Evolutionary conservation across 1,140 invertebrate genomes (phyloP), one percentile per base, ranked within the genome.

Genomic region (Cyclargus thomasi): DNA sequence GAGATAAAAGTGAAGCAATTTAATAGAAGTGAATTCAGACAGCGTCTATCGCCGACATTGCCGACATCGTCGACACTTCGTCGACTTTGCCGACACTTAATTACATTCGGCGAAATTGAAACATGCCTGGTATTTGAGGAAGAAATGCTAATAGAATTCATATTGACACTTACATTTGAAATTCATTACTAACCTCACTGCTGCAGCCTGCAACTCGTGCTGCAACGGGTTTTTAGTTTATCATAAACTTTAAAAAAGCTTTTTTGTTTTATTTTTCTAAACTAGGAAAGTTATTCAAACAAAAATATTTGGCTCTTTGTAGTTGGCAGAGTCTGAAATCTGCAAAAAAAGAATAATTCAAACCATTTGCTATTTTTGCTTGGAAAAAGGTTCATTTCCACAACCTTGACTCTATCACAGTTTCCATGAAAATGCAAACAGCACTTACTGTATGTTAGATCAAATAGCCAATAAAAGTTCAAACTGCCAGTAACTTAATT

Each of bases 81-180:
- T 74, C 67, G 75, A 74, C 79, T 79, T 47, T 16, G 39, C 74
- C 67, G 75, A 74, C 79, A 80, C 77, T 88, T 86, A 86, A 88
- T 86, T 86, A 82, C 77, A 77, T 71, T 73, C 70, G 67, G 71
- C 47, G 72, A 83, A 86, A 86, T 86, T 85, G 84, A 88, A 88
- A 85, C 55, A 36, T 67, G 55, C 36, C 65, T 67, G 65, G 65
- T 29, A 22, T 22, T 36, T 18, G 47, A 53, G 72, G 23, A 47
- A 62, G 63, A 55, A 21, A 67, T 36, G 75, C 74, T 78, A 76
- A 81, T 81, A 70, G 77, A 72, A 77, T 79, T 73, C 76, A 68
- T 63, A 53, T 64, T 65, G 64, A 36, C 63, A 63, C 16, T 59
- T 65, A 53, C 55, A 67, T 47, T 47, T 8, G 11, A 16, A 16